A percentile compares a stretch with the other conserved stretches of the same genome.
Conservation (phyloP, 1,140 invertebrate species). For the Andricus grossulariae region DNA sequence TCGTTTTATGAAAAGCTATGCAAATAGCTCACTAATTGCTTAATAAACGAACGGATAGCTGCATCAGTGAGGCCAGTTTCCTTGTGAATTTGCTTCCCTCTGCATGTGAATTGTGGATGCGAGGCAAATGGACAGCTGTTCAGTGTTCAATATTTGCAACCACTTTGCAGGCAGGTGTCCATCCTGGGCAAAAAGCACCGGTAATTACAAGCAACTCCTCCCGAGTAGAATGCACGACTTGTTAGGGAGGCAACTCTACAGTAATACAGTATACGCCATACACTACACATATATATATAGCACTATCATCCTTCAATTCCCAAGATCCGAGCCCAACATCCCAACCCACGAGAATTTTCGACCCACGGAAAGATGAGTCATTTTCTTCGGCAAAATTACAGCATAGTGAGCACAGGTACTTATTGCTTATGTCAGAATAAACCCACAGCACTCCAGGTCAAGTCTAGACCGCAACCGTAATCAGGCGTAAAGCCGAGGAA, state of each 20-base stretch:
- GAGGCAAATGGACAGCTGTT: neutral
- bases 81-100: neutral
- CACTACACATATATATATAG: no score
- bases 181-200: slow-evolving; percentile 1
- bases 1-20: neutral
- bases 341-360: slow-evolving; percentile 18
- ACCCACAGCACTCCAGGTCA: neutral
- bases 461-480: neutral
- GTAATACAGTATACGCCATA: neutral
- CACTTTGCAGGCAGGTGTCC: slow-evolving; percentile 15
- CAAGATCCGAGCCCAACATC: neutral
- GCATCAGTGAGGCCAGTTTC: neutral
- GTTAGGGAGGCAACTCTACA: neutral
- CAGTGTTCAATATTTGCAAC: slow-evolving; percentile 11
- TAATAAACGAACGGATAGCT: slow-evolving; percentile 3
- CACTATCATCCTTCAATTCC: neutral
- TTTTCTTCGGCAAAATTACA: slow-evolving; percentile 13
- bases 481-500: neutral
- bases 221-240: slow-evolving; percentile 10
- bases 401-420: slow-evolving; percentile 9
- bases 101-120: neutral
- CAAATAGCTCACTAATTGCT: neutral
- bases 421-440: slow-evolving; percentile 1
- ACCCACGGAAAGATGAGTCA: slow-evolving; percentile 19
- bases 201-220: slow-evolving; percentile 20